phyloP scores from a whole-genome alignment of 2,113 vertebrate genomes.

The Nerophis ophidion region DNA sequence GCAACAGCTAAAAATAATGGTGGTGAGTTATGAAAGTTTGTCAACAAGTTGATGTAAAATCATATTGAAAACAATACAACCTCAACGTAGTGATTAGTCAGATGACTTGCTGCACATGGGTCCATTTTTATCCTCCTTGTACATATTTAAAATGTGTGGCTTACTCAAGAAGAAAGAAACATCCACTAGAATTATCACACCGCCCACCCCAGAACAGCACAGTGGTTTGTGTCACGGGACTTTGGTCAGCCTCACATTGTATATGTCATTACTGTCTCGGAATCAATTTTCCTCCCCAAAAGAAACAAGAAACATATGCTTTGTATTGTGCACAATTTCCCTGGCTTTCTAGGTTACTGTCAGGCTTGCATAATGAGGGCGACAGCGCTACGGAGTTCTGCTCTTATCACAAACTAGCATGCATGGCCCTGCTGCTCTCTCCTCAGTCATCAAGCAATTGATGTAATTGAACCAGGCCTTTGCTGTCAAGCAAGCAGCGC shows the following conservation, averaged over 20 bases:
- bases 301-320: conserved; percentile 82
- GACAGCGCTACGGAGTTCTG: conserved; percentile 78
- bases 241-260: conserved; percentile 49
- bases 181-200: conserved; percentile 30
- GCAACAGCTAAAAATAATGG: conserved; percentile 6
- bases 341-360: conserved; percentile 84
- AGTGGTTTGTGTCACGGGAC: conserved; percentile 39
- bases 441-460: conserved; percentile 90
- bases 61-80: conserved; percentile 46
- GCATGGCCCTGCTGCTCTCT: conserved; percentile 87
- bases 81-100: conserved; percentile 44
- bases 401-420: conserved; percentile 95
- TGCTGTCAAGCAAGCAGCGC: conserved; percentile 76
- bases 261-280: conserved; percentile 56
- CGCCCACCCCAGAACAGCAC: conserved; percentile 41
- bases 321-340: conserved; percentile 64
- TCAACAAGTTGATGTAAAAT: conserved; percentile 54
- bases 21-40: conserved; percentile 26
- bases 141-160: conserved; percentile 30
- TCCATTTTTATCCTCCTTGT: conserved; percentile 36
- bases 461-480: conserved; percentile 88
- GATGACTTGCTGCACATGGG: conserved; percentile 30
- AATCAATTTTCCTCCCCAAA: conserved; percentile 58
- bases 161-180: conserved; percentile 28
- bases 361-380: conserved; percentile 84